Percentiles rank a stretch among this genome's conserved stretches.
These are phyloP conservation scores for Drosophila austrosaltans DNA, from an alignment of 2,888 invertebrate species.

Conservation along the genomic window DNA sequence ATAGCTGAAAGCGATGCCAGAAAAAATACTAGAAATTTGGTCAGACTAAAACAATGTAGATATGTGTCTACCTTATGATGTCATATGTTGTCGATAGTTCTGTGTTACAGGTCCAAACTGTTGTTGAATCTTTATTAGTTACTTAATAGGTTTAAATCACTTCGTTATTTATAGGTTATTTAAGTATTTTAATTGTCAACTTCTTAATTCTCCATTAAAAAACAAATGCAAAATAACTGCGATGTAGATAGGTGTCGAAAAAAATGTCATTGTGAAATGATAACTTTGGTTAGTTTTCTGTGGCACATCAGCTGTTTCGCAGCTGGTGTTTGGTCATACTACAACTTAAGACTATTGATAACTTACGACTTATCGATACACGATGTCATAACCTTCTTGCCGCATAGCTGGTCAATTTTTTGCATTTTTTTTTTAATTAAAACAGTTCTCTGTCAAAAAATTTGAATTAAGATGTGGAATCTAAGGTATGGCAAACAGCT, in stretches of 20 bases:
- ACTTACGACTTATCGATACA: not conserved
- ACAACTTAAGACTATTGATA: not conserved
- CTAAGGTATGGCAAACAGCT: slow-evolving; percentile 2
- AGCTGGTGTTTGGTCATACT: no score
- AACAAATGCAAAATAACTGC: no score
- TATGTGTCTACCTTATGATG: not conserved
- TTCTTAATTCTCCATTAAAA: no score
- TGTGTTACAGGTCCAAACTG: no score
- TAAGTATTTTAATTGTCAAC: no score
- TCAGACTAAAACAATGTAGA: not conserved
- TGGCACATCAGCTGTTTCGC: no score
- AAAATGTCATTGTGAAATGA: not conserved
- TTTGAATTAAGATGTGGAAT: slow-evolving; percentile 5
- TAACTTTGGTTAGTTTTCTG: no score
- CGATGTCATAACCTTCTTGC: slow-evolving; percentile 9
- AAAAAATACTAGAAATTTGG: not conserved
- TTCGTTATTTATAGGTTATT: no score
- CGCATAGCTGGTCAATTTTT: not conserved
- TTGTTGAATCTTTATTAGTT: no score
- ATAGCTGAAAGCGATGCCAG: not conserved
- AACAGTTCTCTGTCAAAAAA: not conserved
- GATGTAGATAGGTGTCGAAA: not conserved
- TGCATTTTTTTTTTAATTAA: not conserved
- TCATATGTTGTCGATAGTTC: no score
- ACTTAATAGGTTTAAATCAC: no score